A percentile compares a stretch with the other conserved stretches of the same genome.
These are phyloP conservation scores for Perognathus longimembris DNA, from an alignment of 2,113 vertebrate species.

Conservation along the genomic window DNA sequence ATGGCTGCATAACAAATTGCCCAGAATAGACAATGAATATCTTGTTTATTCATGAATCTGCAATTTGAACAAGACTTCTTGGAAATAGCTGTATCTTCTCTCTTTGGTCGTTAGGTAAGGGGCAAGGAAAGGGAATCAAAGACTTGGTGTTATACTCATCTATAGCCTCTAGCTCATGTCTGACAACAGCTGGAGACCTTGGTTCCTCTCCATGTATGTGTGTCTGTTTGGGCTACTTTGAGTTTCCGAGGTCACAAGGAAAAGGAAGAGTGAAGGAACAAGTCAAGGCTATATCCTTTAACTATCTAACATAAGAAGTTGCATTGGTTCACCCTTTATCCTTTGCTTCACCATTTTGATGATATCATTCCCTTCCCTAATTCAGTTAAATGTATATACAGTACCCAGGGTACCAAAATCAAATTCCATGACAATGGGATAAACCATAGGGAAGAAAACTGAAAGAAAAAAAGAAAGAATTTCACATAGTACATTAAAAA, in stretches of 20 bases:
- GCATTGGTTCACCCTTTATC: too few species aligned
- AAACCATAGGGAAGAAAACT: too few species aligned
- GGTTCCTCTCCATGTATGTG: background rate
- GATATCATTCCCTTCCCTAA: too few species aligned
- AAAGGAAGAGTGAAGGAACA: background rate
- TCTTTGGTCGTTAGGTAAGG: background rate
- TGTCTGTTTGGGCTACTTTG: background rate
- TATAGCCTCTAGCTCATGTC: background rate
- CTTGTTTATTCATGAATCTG: conserved; percentile 16
- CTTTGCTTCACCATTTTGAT: too few species aligned
- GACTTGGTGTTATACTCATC: background rate
- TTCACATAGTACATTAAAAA: too few species aligned
- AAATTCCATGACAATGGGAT: too few species aligned
- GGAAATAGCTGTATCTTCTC: background rate
- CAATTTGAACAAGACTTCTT: background rate
- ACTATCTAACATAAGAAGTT: background rate
- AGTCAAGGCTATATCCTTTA: background rate
- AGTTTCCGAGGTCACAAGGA: background rate
- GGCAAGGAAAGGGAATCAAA: background rate
- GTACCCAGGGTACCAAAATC: too few species aligned
- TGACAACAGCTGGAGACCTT: background rate
- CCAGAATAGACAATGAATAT: background rate
- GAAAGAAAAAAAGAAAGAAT: too few species aligned
- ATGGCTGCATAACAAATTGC: background rate
- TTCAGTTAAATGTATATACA: too few species aligned